phyloP scores from a whole-genome alignment of 2,888 invertebrate species.

The Marronus borbonicus region DNA sequence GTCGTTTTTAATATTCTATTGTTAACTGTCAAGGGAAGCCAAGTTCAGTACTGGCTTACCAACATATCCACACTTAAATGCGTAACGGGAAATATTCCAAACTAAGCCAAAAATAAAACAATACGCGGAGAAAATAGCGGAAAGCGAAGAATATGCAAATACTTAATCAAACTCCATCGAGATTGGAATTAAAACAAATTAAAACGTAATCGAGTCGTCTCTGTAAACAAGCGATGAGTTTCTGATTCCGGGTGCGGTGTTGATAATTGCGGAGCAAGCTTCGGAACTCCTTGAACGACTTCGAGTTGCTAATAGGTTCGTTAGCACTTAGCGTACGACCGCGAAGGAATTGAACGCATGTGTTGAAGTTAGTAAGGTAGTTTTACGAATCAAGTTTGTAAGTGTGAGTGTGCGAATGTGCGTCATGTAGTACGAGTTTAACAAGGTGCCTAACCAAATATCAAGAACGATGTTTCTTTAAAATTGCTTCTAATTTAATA shows the following conservation, averaged over 20 bases:
- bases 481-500: too few relatives aligned
- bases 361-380: neutral
- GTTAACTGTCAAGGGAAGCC: too few relatives aligned
- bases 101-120: neutral
- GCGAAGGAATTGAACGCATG: neutral
- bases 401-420: neutral
- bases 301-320: neutral
- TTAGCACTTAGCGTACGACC: neutral
- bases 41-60: neutral
- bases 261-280: slow-evolving; percentile 18
- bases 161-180: slow-evolving; percentile 35
- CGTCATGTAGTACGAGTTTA: neutral
- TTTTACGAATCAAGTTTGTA: neutral
- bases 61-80: neutral
- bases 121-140: neutral
- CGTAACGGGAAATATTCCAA: neutral
- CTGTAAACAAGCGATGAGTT: slow-evolving; percentile 62
- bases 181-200: slow-evolving; percentile 59
- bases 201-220: slow-evolving; percentile 61
- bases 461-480: too few relatives aligned
- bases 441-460: too few relatives aligned
- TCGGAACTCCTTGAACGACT: neutral
- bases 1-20: too few relatives aligned
- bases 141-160: slow-evolving; percentile 42
- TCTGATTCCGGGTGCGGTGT: slow-evolving; percentile 53